Base-by-base conservation (phyloP, 1,140 invertebrate genomes). In the Holcopasites calliopsidis region DNA sequence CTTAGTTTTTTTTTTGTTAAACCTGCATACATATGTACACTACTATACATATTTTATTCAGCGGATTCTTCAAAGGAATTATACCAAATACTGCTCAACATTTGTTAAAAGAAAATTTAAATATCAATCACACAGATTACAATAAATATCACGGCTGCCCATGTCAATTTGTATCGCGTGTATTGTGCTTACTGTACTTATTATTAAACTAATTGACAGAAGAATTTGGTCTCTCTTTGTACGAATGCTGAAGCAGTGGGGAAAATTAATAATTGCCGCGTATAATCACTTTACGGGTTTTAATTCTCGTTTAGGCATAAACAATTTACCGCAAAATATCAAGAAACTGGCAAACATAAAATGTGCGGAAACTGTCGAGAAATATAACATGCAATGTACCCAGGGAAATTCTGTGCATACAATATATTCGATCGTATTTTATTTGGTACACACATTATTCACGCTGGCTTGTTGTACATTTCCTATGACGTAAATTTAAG, bases 371-470 rank as follows among this genome's bases (percentile, higher is more conserved):
- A 23, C 11, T 61, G 42, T 44, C 35, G 23, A 44, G 23, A 61
- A 23, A 21, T 38, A 31, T 68, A 68, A 55, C 18, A 10, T 10
- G 7, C 16, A 21, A 13, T 18, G 58, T 40, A 35, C 18, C n/a
- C 18, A 21, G 33, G 42, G 1, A 68, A 44, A 40, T 54, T 68
- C 50, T 40, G n/a, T n/a, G n/a, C 16, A 23, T 40, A 13, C 16
- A 35, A 21, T 54, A 54, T 38, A 54, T 40, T 44, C 16, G 26
- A 33, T 68, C 65, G 49, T 68, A 55, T 68, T 68, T 50, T 21
- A 3, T 62, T 60, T 60, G 7, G 38, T 40, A 60, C 11, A 10
- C 40, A 5, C 23, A 7, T 40, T 3, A 28, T 44, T 26, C 21
- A 21, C 33, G 8, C 8, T 0, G 18, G 54, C 28, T 42, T 10